Conservation (phyloP, 2,113 vertebrate genomes). For the Hipposideros armiger region DNA sequence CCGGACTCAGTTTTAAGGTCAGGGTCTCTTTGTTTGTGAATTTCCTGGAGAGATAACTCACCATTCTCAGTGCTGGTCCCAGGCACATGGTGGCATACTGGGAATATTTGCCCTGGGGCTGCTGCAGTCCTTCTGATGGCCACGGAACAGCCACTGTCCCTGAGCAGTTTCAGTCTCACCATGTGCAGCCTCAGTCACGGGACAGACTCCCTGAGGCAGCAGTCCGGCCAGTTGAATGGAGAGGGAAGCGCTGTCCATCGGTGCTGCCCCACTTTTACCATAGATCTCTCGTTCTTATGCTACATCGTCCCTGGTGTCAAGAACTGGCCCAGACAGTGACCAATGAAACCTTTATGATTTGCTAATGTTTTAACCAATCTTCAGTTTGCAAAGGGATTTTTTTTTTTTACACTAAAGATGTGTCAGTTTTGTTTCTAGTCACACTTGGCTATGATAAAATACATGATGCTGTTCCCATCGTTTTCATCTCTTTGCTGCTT, state of each 20-base stretch:
- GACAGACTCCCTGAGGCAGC: neutral
- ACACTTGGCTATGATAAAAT: neutral
- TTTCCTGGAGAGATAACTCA: slow-evolving; percentile 57
- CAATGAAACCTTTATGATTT: neutral
- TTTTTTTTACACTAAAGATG: neutral
- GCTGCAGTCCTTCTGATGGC: neutral
- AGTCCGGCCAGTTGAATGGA: rapidly evolving
- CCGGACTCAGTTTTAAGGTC: neutral
- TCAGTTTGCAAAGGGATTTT: neutral
- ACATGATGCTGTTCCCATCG: neutral
- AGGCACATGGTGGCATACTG: neutral
- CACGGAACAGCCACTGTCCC: neutral
- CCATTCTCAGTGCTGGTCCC: neutral
- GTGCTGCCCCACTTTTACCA: neutral
- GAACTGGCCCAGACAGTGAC: neutral
- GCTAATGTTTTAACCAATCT: neutral
- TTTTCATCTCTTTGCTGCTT: neutral
- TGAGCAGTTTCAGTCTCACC: neutral
- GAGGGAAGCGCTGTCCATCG: neutral
- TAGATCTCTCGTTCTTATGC: neutral
- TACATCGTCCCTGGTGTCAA: neutral
- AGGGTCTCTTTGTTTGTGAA: neutral
- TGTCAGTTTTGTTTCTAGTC: neutral
- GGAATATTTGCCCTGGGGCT: neutral
- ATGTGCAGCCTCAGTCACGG: rapidly evolving